Evolutionary conservation across 2,797 vertebrate genomes (phyloP), one percentile per base, ranked within the genome.

Genomic region (Eupleurogrammus muticus): DNA sequence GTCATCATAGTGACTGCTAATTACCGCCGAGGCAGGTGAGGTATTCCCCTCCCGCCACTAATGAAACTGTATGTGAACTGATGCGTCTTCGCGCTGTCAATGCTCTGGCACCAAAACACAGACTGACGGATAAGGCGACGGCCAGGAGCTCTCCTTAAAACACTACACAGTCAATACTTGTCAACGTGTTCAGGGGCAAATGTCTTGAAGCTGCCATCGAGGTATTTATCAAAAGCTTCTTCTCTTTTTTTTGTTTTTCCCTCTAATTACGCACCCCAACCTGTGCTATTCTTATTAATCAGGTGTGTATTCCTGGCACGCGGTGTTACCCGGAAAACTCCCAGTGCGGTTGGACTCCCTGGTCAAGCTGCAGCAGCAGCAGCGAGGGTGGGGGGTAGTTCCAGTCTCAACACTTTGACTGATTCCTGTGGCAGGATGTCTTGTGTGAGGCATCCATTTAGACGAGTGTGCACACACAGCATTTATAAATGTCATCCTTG

Each of bases 401-500:
- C 56, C 66, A 65, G 77, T 58, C 75, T 81, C 64, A 75, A 83
- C 75, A 80, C 86, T 81, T 81, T 89, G 88, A 89, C 86, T 80
- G 83, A 92, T 91, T 88, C 78, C 86, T 71, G 79, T 90, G 77
- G 86, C 80, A 77, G 81, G 73, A 71, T 74, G 83, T 87, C 82
- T 77, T 73, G 81, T 73, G 83, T 65, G 84, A 88, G 74, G 83
- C 86, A 82, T 93, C 87, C 90, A 88, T 92, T 93, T 87, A 82
- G 89, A 90, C 59, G 83, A 85, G 86, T 86, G 88, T 90, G 90
- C 91, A 84, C 89, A 90, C 90, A 92, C 89, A 92, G 91, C 91
- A 92, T 93, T 93, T 92, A 92, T 93, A 93, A 92, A 93, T 92
- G 92, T 92, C 92, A 93, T 85, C 83, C 85, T 66, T 56, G 76